Base-by-base conservation (phyloP, 1,140 invertebrate genomes). In the Habropoda laboriosa region DNA sequence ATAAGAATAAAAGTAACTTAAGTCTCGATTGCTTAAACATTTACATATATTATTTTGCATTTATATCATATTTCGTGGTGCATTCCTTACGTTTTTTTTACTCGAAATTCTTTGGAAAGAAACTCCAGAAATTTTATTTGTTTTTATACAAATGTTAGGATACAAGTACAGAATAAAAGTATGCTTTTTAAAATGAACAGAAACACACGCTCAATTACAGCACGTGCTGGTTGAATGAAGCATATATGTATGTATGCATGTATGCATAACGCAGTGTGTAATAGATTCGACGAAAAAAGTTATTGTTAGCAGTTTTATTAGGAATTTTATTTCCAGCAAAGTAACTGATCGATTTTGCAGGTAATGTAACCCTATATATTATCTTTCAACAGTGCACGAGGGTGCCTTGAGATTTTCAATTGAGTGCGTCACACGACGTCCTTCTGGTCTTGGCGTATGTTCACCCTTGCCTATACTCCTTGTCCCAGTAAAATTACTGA, bases 341-440 rank as follows among this genome's bases (percentile, higher is more conserved):
- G 82, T 83, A 80, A 82, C 74, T 71, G 86, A 86, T 86, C 82
- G 75, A 86, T 86, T 85, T 84, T 82, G 82, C 85, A 79, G 66
- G 75, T 86, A 87, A 86, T 86, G 85, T 82, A 86, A 86, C 81
- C 82, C 74, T 86, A 86, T 87, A 85, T 79, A 86, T 87, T 87
- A 87, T 87, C 82, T 79, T 86, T 66, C 58, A 80, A 84, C 86
- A 79, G 72, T 85, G 81, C 74, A 87, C 80, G 85, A 89, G 90
- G 90, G 89, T 91, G 90, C 90, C 90, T 91, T 91, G 89, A 91
- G 90, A 91, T 91, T 91, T 91, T 91, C 88, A 91, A 89, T 91
- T 91, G 90, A 91, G 91, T 91, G 90, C 90, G 88, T 91, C 89
- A 91, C 89, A 91, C 90, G 90, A 91, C 87, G 90, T 90, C 87